These are phyloP conservation scores for Paratilapia polleni DNA, from an alignment of 2,113 vertebrate species.

Conservation along the genomic window DNA sequence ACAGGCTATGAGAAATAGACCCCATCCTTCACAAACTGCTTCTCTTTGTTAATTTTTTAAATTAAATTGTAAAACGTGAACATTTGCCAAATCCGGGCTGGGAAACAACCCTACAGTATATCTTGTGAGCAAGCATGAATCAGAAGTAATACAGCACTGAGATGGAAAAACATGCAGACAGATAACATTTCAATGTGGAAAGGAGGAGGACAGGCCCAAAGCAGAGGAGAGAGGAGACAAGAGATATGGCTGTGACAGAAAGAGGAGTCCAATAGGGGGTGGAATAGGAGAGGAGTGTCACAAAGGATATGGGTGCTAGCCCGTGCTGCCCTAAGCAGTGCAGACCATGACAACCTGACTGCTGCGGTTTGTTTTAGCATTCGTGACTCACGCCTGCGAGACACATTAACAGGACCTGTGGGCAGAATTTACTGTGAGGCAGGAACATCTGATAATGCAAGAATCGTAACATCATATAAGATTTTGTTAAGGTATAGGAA, in stretches of 20 bases:
- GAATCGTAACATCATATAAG: not conserved
- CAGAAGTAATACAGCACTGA: not conserved
- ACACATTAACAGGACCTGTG: constrained; percentile 42
- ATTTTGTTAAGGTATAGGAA: not conserved
- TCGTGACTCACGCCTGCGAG: constrained; percentile 47
- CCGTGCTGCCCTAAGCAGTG: constrained; percentile 30
- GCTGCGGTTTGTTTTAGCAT: constrained; percentile 33
- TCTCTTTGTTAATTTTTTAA: not conserved
- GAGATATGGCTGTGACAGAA: not conserved
- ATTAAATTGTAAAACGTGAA: not conserved
- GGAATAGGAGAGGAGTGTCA: constrained; percentile 26
- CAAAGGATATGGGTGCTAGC: constrained; percentile 45
- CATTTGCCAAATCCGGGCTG: not conserved
- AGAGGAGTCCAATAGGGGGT: not conserved
- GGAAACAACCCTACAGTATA: not conserved
- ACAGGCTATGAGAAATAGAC: not conserved
- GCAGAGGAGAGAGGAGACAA: not conserved
- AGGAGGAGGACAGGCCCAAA: not conserved
- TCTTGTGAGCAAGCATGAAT: not conserved
- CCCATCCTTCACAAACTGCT: not conserved
- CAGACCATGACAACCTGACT: constrained; percentile 53
- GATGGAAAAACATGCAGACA: not conserved
- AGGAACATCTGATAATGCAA: constrained; percentile 13
- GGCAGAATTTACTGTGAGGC: constrained; percentile 22
- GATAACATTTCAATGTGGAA: not conserved